A percentile compares a stretch with the other conserved stretches of the same genome.
Evolutionary conservation across 2,888 invertebrate species (phyloP).

Genomic region (Acleris laterana): DNA sequence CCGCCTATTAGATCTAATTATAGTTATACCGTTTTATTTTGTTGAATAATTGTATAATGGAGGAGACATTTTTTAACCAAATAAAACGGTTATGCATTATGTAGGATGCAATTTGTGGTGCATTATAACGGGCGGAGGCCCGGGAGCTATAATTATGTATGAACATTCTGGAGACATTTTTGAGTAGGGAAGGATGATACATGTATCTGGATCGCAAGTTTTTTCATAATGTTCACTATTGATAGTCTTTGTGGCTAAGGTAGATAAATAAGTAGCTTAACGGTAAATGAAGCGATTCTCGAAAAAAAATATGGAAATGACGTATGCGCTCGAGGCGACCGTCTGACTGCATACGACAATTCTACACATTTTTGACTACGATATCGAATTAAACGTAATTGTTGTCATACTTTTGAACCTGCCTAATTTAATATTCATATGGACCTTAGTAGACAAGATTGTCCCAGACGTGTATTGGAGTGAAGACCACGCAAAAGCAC

Average conservation of each 20-base stretch:
- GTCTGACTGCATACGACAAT: too few relatives aligned
- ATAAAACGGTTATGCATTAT: conserved; percentile 34
- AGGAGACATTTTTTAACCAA: conserved; percentile 35
- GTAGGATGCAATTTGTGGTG: conserved; percentile 27
- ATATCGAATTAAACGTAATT: too few relatives aligned
- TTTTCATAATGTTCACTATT: background rate
- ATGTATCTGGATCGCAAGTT: conserved; percentile 3
- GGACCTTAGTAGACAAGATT: too few relatives aligned
- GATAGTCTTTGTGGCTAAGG: background rate
- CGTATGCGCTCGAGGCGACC: too few relatives aligned
- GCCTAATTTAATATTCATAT: too few relatives aligned
- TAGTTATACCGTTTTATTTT: conserved; percentile 49
- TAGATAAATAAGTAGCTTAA: too few relatives aligned
- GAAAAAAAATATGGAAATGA: too few relatives aligned
- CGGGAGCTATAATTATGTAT: conserved; percentile 25
- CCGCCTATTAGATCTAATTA: conserved; percentile 60
- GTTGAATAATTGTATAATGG: conserved; percentile 34
- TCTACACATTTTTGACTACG: too few relatives aligned
- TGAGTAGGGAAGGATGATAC: conserved; percentile 17
- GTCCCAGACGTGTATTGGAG: too few relatives aligned
- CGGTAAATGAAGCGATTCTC: too few relatives aligned
- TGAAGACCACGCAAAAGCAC: too few relatives aligned
- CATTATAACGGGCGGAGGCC: conserved; percentile 21
- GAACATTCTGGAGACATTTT: conserved; percentile 25
- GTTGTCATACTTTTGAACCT: too few relatives aligned